Evolutionary conservation across 92 coral and sea anemone species (phyloP).

Genomic region (Nematostella vectensis): DNA sequence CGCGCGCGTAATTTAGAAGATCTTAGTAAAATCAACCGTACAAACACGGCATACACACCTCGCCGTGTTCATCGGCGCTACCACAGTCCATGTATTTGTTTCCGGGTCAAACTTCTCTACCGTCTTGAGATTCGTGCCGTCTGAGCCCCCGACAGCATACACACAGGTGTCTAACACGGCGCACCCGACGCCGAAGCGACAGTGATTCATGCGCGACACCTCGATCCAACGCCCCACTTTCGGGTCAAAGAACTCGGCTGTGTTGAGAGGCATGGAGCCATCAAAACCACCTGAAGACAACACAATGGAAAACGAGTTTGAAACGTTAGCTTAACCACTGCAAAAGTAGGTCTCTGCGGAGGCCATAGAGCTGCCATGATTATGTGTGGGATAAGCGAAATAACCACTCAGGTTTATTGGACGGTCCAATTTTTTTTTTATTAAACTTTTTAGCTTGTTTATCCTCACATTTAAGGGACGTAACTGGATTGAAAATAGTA

Average conservation of each 20-base stretch:
- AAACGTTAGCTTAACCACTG: neutral
- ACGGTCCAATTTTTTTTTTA: too few relatives aligned
- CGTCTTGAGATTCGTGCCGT: conserved; percentile 83
- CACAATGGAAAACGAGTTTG: neutral
- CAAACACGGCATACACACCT: conserved; percentile 51
- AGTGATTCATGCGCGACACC: conserved; percentile 92
- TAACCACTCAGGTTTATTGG: too few relatives aligned
- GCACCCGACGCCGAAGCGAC: conserved; percentile 97
- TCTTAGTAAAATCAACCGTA: too few relatives aligned
- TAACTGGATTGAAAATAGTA: too few relatives aligned
- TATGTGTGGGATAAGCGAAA: too few relatives aligned
- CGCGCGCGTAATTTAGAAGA: too few relatives aligned
- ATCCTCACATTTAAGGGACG: too few relatives aligned
- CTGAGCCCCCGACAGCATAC: conserved; percentile 94
- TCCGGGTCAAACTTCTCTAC: conserved; percentile 92
- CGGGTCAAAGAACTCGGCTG: conserved; percentile 94
- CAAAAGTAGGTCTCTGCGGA: neutral
- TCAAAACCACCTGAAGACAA: conserved; percentile 82
- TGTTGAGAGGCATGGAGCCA: conserved; percentile 97
- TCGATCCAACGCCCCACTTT: conserved; percentile 85
- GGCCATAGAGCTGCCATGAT: too few relatives aligned
- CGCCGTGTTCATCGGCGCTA: conserved; percentile 91
- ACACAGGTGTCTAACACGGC: conserved; percentile 66
- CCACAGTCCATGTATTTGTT: conserved; percentile 72
- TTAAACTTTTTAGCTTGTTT: too few relatives aligned